These are phyloP conservation scores for Nasua narica DNA, from an alignment of 2,797 vertebrate species.

Conservation along the genomic window DNA sequence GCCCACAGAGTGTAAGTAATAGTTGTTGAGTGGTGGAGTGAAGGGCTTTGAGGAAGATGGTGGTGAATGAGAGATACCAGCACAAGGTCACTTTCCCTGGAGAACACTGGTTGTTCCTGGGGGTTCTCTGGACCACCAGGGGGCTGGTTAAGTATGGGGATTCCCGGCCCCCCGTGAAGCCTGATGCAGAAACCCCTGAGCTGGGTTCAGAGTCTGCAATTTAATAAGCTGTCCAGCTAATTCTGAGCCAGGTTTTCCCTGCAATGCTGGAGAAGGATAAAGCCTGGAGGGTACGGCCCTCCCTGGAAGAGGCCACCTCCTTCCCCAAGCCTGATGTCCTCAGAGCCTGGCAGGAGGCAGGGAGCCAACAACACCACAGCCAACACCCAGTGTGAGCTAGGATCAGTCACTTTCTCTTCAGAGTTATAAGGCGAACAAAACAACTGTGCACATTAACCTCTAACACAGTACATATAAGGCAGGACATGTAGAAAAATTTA, in stretches of 20 bases:
- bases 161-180: background rate
- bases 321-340: background rate
- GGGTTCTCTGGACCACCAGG: too few species aligned
- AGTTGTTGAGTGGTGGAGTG: background rate
- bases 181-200: background rate
- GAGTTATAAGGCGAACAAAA: background rate
- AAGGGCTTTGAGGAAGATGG: background rate
- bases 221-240: background rate
- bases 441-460: background rate
- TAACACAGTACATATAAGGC: background rate
- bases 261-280: background rate
- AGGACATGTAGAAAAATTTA: background rate
- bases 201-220: background rate
- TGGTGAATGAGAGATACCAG: background rate
- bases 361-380: background rate
- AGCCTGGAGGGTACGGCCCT: background rate
- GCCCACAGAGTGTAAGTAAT: background rate
- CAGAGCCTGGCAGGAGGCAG: background rate
- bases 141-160: background rate
- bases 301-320: background rate
- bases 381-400: background rate
- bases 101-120: background rate
- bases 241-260: background rate
- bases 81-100: background rate
- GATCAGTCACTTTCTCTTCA: background rate